These are phyloP conservation scores for Tiliacea aurago DNA, from an alignment of 2,888 invertebrate species.

Conservation along the genomic window DNA sequence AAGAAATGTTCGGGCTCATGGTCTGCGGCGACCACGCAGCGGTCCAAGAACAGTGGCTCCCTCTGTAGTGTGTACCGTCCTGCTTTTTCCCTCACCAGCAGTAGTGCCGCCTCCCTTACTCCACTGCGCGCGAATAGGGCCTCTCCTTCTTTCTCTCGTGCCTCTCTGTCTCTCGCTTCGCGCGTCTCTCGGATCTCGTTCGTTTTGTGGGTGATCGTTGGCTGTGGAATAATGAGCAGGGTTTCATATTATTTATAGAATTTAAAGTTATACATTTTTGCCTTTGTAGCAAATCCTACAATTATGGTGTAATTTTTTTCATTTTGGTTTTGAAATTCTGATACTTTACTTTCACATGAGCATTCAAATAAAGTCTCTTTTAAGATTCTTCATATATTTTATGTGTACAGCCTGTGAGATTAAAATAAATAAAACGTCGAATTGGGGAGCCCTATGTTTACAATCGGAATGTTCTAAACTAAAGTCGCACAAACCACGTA, in stretches of 20 bases:
- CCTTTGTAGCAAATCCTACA: too few relatives aligned
- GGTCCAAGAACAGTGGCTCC: conserved; percentile 97
- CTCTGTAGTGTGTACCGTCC: conserved; percentile 96
- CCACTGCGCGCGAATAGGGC: conserved; percentile 93
- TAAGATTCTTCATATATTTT: neutral
- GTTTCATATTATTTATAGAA: too few relatives aligned
- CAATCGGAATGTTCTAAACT: conserved; percentile 25
- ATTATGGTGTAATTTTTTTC: too few relatives aligned
- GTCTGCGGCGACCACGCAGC: conserved; percentile 97
- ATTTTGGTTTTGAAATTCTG: too few relatives aligned
- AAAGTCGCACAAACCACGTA: neutral
- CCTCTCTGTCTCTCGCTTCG: conserved; percentile 85
- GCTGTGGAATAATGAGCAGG: conserved; percentile 81
- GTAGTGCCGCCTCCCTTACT: conserved; percentile 96
- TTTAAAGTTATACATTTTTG: too few relatives aligned
- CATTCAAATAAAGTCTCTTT: neutral
- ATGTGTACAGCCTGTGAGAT: neutral
- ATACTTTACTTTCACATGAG: too few relatives aligned
- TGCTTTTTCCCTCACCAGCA: conserved; percentile 97
- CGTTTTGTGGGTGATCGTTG: conserved; percentile 93
- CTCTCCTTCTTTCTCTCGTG: conserved; percentile 85
- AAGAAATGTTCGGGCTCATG: conserved; percentile 98
- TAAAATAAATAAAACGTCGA: neutral
- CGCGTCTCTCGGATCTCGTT: conserved; percentile 91
- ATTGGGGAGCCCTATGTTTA: conserved; percentile 1